Evolutionary conservation across 2,797 vertebrate genomes (phyloP).

Genomic region (Artibeus lituratus): DNA sequence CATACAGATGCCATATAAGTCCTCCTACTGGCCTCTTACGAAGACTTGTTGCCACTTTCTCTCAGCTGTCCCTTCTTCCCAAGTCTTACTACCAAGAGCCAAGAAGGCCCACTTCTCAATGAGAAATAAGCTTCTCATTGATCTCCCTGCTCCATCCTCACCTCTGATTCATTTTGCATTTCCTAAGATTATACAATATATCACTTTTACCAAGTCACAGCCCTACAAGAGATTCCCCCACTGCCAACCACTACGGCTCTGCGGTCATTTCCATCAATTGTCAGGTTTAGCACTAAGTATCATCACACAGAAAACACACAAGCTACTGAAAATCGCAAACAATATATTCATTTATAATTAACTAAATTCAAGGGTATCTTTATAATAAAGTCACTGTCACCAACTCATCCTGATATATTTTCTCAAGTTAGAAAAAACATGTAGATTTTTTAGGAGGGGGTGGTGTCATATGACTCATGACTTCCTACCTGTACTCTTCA

Average conservation of each 20-base stretch:
- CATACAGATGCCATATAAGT: neutral
- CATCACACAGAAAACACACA: neutral
- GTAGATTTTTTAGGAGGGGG: neutral
- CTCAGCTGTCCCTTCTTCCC: neutral
- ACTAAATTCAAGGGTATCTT: neutral
- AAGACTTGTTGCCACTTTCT: neutral
- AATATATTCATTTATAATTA: neutral
- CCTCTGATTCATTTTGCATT: neutral
- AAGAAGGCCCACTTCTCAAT: neutral
- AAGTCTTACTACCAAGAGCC: neutral
- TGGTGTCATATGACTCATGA: neutral
- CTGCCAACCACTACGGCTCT: neutral
- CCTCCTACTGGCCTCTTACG: neutral
- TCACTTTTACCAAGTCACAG: neutral
- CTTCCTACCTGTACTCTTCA: neutral
- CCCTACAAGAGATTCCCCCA: neutral
- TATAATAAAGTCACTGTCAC: neutral
- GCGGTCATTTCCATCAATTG: neutral
- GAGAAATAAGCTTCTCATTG: neutral
- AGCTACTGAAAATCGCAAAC: neutral
- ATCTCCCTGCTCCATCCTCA: neutral
- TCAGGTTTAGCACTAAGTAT: neutral
- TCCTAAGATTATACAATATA: fast-evolving
- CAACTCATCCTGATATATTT: neutral
- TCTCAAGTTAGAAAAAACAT: neutral